A percentile compares a stretch with the other conserved stretches of the same genome.
phyloP scores from a whole-genome alignment of 2,797 vertebrate genomes.

The Mus minutoides region DNA sequence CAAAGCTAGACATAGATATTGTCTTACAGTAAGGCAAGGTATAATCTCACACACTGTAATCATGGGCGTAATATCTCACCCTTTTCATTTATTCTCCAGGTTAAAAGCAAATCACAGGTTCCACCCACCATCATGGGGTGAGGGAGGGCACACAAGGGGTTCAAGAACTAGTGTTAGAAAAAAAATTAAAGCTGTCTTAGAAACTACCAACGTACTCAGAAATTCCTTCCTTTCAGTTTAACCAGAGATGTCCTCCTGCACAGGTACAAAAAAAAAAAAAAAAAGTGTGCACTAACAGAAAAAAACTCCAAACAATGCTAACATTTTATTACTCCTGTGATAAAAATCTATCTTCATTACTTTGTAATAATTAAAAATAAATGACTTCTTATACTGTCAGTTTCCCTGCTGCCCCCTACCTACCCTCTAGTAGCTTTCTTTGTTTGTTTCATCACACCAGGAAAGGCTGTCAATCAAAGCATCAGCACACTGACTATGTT shows the following conservation, averaged over 20 bases:
- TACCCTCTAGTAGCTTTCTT: background rate
- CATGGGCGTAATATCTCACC: background rate
- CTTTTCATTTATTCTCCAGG: background rate
- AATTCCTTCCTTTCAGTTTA: background rate
- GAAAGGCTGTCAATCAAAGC: accelerated
- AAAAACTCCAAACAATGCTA: background rate
- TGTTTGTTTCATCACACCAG: background rate
- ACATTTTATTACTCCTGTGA: background rate
- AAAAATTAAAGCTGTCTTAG: background rate
- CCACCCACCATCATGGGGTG: background rate
- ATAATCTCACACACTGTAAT: background rate
- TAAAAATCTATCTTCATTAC: background rate
- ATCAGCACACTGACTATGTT: accelerated
- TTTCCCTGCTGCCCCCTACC: background rate
- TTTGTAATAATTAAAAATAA: constrained; percentile 11
- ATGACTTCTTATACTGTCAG: background rate
- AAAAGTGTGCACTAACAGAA: background rate
- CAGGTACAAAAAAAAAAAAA: background rate
- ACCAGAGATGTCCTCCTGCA: background rate
- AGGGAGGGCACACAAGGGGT: accelerated
- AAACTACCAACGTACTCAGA: background rate
- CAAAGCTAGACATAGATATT: background rate
- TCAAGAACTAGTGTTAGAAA: background rate
- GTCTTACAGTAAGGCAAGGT: background rate
- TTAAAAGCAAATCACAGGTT: background rate